These are phyloP conservation scores for Onchidella celtica DNA, from an alignment of 2,888 invertebrate species.

Conservation along the genomic window DNA sequence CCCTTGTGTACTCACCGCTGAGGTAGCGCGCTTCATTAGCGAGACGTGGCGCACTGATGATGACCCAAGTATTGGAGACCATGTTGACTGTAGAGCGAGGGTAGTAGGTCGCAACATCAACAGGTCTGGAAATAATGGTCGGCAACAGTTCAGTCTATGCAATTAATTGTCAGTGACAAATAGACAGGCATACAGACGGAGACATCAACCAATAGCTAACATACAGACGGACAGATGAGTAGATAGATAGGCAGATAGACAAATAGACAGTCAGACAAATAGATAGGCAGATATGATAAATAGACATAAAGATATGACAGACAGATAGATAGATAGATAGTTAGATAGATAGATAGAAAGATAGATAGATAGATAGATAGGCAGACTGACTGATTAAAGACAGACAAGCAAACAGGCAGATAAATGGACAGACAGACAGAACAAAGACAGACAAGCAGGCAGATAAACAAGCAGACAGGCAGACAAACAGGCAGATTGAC, in stretches of 20 bases:
- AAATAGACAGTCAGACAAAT: background rate
- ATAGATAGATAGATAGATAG: background rate
- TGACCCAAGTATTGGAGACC: conserved; percentile 56
- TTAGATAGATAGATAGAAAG: background rate
- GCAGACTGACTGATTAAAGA: too few relatives aligned
- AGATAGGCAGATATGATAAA: background rate
- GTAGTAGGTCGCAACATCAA: background rate
- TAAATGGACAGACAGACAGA: too few relatives aligned
- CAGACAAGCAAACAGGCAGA: too few relatives aligned
- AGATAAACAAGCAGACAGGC: too few relatives aligned
- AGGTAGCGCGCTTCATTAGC: conserved; percentile 56
- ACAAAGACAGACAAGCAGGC: too few relatives aligned
- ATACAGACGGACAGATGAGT: too few relatives aligned
- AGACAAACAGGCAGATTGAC: too few relatives aligned
- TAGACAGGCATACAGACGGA: too few relatives aligned
- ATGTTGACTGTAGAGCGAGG: conserved; percentile 12
- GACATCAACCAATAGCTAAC: too few relatives aligned
- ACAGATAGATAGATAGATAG: background rate
- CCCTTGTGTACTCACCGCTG: conserved; percentile 66
- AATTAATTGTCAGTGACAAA: too few relatives aligned
- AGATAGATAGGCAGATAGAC: background rate
- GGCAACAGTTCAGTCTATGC: too few relatives aligned
- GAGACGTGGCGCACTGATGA: conserved; percentile 55
- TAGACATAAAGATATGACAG: background rate
- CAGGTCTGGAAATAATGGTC: conserved; percentile 33